Percentiles rank a stretch among this genome's conserved stretches.
Evolutionary conservation across 2,797 vertebrate species (phyloP).

Genomic region (Malacoctenus gilli): DNA sequence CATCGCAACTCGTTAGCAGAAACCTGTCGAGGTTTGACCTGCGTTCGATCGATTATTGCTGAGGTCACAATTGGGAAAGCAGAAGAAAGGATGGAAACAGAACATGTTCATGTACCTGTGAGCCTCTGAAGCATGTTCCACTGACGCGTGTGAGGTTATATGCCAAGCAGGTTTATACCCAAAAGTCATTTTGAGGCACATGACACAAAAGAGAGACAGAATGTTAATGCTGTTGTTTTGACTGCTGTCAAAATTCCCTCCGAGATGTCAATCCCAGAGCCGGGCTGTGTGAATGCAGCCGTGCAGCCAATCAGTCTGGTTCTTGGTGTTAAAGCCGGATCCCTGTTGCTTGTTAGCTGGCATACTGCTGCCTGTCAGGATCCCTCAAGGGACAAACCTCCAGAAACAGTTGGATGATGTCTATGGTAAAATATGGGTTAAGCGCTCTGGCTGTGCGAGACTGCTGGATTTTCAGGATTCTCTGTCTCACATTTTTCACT

Average conservation of each 20-base stretch:
- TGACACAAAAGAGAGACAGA: not conserved
- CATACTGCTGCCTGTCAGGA: not conserved
- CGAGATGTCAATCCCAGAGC: constrained; percentile 2
- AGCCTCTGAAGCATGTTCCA: too few relatives aligned
- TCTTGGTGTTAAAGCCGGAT: constrained; percentile 12
- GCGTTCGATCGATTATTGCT: too few relatives aligned
- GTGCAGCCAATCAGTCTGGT: constrained; percentile 5
- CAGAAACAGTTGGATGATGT: constrained; percentile 4
- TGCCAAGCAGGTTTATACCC: too few relatives aligned
- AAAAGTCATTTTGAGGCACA: too few relatives aligned
- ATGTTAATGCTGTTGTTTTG: not conserved
- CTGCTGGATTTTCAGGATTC: too few relatives aligned
- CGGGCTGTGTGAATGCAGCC: not conserved
- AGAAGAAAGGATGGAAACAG: too few relatives aligned
- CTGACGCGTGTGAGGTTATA: too few relatives aligned
- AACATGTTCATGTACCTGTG: too few relatives aligned
- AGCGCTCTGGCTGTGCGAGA: not conserved
- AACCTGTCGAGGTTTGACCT: too few relatives aligned
- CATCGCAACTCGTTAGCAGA: too few relatives aligned
- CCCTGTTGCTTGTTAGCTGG: constrained; percentile 21
- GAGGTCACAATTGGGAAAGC: too few relatives aligned
- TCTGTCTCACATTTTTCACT: too few relatives aligned
- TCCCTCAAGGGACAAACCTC: constrained; percentile 9
- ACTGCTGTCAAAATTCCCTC: not conserved
- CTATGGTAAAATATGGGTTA: constrained; percentile 11